Conservation (phyloP, 2,113 vertebrate species). For the Charadrius vociferus region DNA sequence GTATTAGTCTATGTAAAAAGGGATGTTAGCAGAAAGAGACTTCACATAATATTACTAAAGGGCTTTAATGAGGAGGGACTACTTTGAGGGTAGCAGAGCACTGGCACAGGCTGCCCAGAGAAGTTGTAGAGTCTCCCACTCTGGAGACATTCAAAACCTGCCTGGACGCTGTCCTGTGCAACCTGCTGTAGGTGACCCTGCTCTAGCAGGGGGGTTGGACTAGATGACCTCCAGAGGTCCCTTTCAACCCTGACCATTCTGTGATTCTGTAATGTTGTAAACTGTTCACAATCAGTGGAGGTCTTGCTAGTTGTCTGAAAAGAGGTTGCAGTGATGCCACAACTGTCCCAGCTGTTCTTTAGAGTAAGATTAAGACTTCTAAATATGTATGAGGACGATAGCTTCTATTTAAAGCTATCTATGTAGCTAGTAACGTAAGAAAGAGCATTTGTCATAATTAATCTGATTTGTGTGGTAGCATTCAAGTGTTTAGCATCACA, state of each 20-base stretch:
- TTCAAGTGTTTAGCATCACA: neutral
- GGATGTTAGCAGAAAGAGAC: neutral
- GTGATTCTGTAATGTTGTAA: neutral
- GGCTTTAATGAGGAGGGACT: neutral
- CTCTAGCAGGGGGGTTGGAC: too few relatives aligned
- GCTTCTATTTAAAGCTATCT: neutral
- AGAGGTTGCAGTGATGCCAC: neutral
- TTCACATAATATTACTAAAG: neutral
- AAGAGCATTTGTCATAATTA: neutral
- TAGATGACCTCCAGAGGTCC: too few relatives aligned
- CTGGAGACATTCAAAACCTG: too few relatives aligned
- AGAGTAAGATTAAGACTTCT: neutral
- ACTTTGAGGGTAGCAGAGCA: too few relatives aligned
- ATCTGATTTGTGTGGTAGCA: neutral
- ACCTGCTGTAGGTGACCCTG: too few relatives aligned
- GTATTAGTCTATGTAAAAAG: neutral
- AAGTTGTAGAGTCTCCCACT: too few relatives aligned
- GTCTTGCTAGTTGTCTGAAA: neutral
- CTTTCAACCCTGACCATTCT: too few relatives aligned
- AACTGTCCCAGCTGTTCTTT: neutral
- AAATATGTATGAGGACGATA: neutral
- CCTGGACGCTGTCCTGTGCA: too few relatives aligned
- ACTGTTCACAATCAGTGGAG: neutral
- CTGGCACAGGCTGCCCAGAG: too few relatives aligned
- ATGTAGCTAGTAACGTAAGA: neutral